These are phyloP conservation scores for Drosophila siamana DNA, from an alignment of 2,888 invertebrate species.

Conservation along the genomic window DNA sequence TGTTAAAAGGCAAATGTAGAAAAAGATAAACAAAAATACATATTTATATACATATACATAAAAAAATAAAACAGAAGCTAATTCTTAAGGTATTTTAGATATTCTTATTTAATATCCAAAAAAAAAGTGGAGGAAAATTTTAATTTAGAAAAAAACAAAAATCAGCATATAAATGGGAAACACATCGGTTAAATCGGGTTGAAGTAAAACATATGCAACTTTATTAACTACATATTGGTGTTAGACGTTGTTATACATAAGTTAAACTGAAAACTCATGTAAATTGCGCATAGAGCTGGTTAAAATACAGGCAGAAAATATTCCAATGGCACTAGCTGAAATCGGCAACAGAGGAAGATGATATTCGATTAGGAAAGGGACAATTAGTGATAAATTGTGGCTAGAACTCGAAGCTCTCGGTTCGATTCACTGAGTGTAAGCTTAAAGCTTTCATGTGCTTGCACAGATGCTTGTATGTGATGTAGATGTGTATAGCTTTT, in stretches of 20 bases:
- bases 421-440: not conserved
- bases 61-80: conserved; percentile 48
- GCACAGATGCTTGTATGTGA: conserved; percentile 6
- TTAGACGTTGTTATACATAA: conserved; percentile 66
- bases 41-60: conserved; percentile 64
- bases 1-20: conserved; percentile 60
- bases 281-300: conserved; percentile 30
- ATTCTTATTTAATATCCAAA: conserved; percentile 89
- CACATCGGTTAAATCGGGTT: conserved; percentile 49
- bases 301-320: conserved; percentile 20
- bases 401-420: not conserved
- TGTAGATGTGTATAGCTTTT: conserved; percentile 8
- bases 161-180: conserved; percentile 46
- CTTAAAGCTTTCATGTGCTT: conserved; percentile 15
- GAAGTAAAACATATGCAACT: conserved; percentile 45
- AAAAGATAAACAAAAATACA: conserved; percentile 40
- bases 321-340: conserved; percentile 39
- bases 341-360: not conserved
- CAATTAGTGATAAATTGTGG: conserved; percentile 19
- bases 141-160: conserved; percentile 64
- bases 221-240: conserved; percentile 70
- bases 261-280: conserved; percentile 33
- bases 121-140: conserved; percentile 62
- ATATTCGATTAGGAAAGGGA: not conserved
- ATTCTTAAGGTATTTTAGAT: conserved; percentile 88